Evolutionary conservation across 2,797 vertebrate species (phyloP).

Genomic region (Channa striata): DNA sequence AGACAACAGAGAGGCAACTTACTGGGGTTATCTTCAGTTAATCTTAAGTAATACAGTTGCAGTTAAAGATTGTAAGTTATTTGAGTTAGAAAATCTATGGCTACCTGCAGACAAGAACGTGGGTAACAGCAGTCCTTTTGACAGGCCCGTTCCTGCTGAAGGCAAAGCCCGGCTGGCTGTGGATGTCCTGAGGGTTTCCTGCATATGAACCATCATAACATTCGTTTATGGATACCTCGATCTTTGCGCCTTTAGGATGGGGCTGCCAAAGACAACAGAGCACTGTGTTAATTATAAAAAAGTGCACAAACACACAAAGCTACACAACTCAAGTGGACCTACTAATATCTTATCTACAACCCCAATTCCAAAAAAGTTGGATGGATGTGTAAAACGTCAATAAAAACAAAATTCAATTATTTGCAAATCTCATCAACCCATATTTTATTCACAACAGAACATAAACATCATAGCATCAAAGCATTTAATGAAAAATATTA

Average conservation of each 20-base stretch:
- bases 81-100: neutral
- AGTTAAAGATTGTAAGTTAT: neutral
- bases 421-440: too few species aligned
- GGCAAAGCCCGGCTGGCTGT: constrained; percentile 96
- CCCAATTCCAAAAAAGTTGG: too few species aligned
- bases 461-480: too few species aligned
- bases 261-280: constrained; percentile 81
- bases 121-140: constrained; percentile 95
- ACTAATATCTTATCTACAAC: too few species aligned
- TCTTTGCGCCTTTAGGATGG: constrained; percentile 96
- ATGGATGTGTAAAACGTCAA: too few species aligned
- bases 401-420: too few species aligned
- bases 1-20: rapidly evolving
- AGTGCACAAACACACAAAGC: too few species aligned
- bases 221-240: constrained; percentile 98
- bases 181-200: constrained; percentile 98
- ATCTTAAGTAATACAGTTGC: neutral
- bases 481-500: too few species aligned
- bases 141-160: constrained; percentile 98
- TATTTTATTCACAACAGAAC: too few species aligned
- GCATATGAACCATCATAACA: constrained; percentile 97
- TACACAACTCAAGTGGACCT: neutral
- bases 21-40: neutral
- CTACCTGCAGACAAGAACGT: constrained; percentile 95
- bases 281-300: too few species aligned